Evolutionary conservation across 2,113 vertebrate species (phyloP).

Genomic region (Rana temporaria): DNA sequence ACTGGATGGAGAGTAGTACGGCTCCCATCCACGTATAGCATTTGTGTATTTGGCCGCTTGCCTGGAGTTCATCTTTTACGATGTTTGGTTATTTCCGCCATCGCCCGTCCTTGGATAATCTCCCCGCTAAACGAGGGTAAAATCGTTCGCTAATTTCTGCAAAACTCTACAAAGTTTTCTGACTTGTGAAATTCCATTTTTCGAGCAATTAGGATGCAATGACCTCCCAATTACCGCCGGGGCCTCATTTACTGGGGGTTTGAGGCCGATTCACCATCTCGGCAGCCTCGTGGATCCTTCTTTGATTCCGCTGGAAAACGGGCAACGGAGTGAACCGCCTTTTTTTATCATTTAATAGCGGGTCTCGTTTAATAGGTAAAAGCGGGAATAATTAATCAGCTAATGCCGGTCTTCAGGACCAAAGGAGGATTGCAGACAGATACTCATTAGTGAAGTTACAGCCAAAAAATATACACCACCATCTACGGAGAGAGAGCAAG

Average conservation of each 20-base stretch:
- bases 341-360: constrained; percentile 10
- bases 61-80: no score
- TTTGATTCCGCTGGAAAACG: not conserved
- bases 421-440: not conserved
- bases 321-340: not conserved
- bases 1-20: no score
- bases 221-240: not conserved
- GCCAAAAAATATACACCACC: not conserved
- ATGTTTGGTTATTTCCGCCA: no score
- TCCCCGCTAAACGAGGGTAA: no score
- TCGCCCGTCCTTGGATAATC: no score
- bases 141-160: not conserved
- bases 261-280: constrained; percentile 1
- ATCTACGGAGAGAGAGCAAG: not conserved
- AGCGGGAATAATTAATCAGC: constrained; percentile 20
- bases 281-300: not conserved
- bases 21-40: no score
- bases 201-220: not conserved
- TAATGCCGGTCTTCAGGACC: constrained; percentile 18
- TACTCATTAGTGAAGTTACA: constrained; percentile 54
- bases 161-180: not conserved
- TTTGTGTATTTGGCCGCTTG: no score
- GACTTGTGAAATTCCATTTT: not conserved
- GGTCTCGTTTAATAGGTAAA: constrained; percentile 24
- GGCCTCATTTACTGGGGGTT: constrained; percentile 1